Conservation (phyloP, 23 tunicate species). For the Oikopleura dioica region DNA sequence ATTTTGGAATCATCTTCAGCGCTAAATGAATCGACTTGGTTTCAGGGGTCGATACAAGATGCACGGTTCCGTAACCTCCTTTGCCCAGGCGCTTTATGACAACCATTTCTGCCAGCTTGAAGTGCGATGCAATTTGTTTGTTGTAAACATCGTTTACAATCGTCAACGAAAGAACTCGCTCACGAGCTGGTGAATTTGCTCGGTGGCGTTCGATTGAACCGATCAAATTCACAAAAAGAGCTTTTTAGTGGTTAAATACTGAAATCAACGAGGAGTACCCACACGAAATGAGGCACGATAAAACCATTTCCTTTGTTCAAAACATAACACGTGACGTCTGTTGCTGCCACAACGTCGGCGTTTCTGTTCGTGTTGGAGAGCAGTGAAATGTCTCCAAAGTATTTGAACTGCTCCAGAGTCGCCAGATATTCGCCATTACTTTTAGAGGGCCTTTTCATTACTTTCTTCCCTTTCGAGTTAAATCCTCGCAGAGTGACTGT, state of each 20-base stretch:
- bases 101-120: not conserved
- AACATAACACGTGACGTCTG: not conserved
- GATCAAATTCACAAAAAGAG: not conserved
- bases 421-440: too few species aligned
- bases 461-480: too few species aligned
- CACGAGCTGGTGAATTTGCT: not conserved
- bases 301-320: too few species aligned
- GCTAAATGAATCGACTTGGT: not conserved
- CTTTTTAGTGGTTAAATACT: too few species aligned
- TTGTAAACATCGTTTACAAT: not conserved
- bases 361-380: too few species aligned
- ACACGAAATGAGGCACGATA: too few species aligned
- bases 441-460: too few species aligned
- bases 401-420: too few species aligned
- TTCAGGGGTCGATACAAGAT: not conserved
- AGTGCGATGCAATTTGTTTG: not conserved
- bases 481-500: too few species aligned
- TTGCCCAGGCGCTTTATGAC: not conserved
- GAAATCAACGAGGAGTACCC: too few species aligned
- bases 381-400: too few species aligned
- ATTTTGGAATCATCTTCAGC: not conserved
- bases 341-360: not conserved
- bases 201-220: not conserved
- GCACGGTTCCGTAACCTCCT: not conserved
- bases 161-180: not conserved